phyloP scores from a whole-genome alignment of 2,888 invertebrate species.

The Apamea monoglypha region DNA sequence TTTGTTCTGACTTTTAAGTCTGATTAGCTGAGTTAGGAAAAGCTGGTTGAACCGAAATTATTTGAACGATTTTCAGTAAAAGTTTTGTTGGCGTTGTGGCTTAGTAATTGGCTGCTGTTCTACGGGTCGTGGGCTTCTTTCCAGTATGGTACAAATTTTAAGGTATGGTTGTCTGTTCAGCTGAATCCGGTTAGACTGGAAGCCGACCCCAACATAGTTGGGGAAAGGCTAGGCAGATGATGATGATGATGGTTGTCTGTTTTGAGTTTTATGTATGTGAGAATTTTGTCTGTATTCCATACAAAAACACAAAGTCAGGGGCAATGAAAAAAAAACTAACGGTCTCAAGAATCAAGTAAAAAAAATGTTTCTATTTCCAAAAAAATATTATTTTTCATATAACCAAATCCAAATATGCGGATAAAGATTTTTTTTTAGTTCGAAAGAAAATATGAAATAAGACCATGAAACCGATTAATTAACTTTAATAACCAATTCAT shows the following conservation, averaged over 20 bases:
- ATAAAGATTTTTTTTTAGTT: not conserved
- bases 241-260: no score
- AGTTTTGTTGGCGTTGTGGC: conserved; percentile 36
- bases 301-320: not conserved
- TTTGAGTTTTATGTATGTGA: not conserved
- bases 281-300: not conserved
- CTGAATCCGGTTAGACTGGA: no score
- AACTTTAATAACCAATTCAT: conserved; percentile 21
- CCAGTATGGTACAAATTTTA: not conserved
- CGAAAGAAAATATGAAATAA: not conserved
- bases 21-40: conserved; percentile 46
- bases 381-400: not conserved
- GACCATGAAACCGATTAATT: conserved; percentile 21
- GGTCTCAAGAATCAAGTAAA: not conserved
- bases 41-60: conserved; percentile 49
- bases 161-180: no score
- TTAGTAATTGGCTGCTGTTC: conserved; percentile 30
- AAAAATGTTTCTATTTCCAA: not conserved
- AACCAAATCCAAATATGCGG: not conserved
- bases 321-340: not conserved
- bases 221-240: no score
- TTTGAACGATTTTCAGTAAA: conserved; percentile 47
- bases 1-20: conserved; percentile 48
- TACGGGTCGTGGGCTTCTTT: conserved; percentile 16
- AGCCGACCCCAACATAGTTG: no score